phyloP scores from a whole-genome alignment of 2,888 invertebrate genomes.

The Trichopoda pennipes region DNA sequence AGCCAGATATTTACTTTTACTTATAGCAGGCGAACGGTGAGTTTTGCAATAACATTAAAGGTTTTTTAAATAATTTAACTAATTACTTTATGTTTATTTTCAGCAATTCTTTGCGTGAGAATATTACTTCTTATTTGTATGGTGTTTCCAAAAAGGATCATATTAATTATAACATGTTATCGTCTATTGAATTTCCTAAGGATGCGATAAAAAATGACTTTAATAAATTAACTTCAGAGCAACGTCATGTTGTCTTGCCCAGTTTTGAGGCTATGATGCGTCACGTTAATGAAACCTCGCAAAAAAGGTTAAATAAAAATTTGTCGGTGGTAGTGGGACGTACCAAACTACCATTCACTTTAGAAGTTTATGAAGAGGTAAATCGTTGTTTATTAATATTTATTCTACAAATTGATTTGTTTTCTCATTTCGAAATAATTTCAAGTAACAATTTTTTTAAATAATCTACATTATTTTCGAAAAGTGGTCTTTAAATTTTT shows the following conservation, averaged over 20 bases:
- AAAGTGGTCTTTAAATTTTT: no score
- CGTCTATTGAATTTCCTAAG: constrained; percentile 80
- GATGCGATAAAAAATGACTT: constrained; percentile 75
- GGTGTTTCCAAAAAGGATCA: constrained; percentile 85
- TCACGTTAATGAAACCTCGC: constrained; percentile 86
- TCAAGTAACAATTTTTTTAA: no score
- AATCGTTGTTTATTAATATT: constrained; percentile 37
- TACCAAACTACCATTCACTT: constrained; percentile 87
- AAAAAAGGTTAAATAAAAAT: constrained; percentile 83
- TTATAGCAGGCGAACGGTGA: constrained; percentile 92
- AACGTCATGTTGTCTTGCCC: constrained; percentile 83
- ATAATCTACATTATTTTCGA: no score
- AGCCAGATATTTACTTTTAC: constrained; percentile 89
- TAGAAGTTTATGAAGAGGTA: constrained; percentile 88
- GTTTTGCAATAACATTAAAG: constrained; percentile 70
- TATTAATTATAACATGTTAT: constrained; percentile 80
- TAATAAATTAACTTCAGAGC: constrained; percentile 78
- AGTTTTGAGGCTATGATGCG: constrained; percentile 87
- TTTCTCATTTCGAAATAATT: no score
- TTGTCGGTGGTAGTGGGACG: constrained; percentile 85
- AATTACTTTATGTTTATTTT: constrained; percentile 5
- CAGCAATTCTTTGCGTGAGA: constrained; percentile 79
- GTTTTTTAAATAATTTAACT: background rate
- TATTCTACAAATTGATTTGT: no score
- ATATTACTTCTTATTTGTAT: constrained; percentile 83